Evolutionary conservation across 2,888 invertebrate species (phyloP), one percentile per base, ranked within the genome.

Genomic region (Clostera curtula): DNA sequence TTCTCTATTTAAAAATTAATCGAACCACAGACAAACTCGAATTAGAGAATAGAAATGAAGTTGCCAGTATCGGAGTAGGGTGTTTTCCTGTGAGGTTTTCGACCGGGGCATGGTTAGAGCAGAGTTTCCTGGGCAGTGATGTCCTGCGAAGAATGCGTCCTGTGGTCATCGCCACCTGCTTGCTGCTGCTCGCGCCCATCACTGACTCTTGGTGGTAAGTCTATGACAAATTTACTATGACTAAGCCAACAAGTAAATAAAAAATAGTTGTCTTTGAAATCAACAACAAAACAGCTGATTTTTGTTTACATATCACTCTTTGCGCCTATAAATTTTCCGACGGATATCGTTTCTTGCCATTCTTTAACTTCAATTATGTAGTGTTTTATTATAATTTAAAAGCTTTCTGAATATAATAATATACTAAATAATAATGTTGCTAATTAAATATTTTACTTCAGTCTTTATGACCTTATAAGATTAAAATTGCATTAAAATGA

Each of bases 201-300:
- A 91, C 92, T 76, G 92, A 91, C 77, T 90, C 92, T 72, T 92
- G 93, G 88, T 93, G 93, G 94, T 94, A 86, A 91, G 93, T 92
- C 66, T 33, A 14, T 29, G 23, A 14, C 34, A 21, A 40, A 22
- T 28, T 34, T 21, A 24, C 15, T 20, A 1, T 23, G 19, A 34
- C 26, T 9, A 18, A 12, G 27, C 33, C 17, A 7, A 19, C 12
- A 3, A 16, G 12, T 27, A 25, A 30, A 36, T 12, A n/a, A 17
- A 3, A 14, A 25, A 22, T 24, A 15, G 10, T 15, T 42, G 34
- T 34, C 28, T 36, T 26, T 25, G 29, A 38, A 34, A 29, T 11
- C 24, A 36, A 33, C 33, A 26, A 18, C 10, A 27, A 31, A 40
- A 37, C 50, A 49, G 50, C 49, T 49, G 50, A 49, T 41, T 33